Evolutionary conservation across 2,113 vertebrate genomes (phyloP).

Genomic region (Nipponia nippon): DNA sequence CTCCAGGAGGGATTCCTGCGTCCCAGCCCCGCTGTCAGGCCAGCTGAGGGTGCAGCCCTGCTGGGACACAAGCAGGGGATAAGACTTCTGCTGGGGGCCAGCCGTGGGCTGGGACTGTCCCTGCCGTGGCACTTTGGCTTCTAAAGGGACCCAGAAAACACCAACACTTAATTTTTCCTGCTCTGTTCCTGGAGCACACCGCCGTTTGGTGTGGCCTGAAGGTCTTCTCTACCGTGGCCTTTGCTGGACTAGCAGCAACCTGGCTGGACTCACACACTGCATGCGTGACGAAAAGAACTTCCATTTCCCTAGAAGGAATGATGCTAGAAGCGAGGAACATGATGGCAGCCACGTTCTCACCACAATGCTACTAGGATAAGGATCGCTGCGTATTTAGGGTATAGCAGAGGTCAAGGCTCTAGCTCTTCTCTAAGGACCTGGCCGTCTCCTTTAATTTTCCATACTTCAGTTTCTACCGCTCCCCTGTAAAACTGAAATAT

Average conservation of each 20-base stretch:
- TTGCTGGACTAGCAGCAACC: neutral
- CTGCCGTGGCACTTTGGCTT: neutral
- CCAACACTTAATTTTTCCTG: neutral
- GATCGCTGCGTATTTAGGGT: neutral
- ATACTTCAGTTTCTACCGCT: neutral
- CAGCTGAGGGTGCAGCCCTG: neutral
- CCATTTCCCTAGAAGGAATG: neutral
- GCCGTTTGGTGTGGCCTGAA: neutral
- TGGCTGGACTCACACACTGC: rapidly evolving
- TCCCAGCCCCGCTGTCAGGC: neutral
- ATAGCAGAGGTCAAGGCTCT: neutral
- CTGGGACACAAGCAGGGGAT: neutral
- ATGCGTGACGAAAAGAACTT: neutral
- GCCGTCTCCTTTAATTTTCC: neutral
- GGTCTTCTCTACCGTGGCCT: neutral
- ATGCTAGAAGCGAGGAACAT: rapidly evolving
- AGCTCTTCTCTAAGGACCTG: neutral
- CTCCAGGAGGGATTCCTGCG: neutral
- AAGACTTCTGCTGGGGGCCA: neutral
- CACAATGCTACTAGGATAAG: neutral
- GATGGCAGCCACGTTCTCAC: rapidly evolving
- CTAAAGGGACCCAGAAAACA: rapidly evolving
- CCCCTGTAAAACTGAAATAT: neutral
- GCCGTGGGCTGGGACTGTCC: neutral
- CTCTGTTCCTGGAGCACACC: neutral